Evolutionary conservation across 2,113 vertebrate species (phyloP).

Genomic region (Lathamus discolor): DNA sequence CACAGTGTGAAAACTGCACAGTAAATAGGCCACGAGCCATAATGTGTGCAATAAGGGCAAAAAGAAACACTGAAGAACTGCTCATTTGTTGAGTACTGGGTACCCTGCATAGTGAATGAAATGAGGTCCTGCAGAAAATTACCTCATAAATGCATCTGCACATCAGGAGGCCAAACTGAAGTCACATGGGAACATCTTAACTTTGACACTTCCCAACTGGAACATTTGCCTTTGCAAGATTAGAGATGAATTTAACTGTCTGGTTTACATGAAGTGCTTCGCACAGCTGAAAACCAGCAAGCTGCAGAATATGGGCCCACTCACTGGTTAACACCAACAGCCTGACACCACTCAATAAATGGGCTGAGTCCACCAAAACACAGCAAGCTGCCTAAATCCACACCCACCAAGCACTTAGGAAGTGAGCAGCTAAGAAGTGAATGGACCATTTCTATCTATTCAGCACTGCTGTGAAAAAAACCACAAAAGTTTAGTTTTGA

Average conservation of each 20-base stretch:
- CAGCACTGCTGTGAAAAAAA: not conserved
- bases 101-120: not conserved
- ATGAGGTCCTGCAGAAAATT: not conserved
- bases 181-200: not conserved
- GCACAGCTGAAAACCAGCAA: not conserved
- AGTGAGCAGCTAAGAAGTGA: not conserved
- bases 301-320: not conserved
- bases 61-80: not conserved
- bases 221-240: not conserved
- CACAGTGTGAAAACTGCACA: not conserved
- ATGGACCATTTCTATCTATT: not conserved
- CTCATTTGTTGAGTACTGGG: not conserved
- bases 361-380: not conserved
- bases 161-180: not conserved
- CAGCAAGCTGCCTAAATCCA: not conserved
- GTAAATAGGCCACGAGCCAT: not conserved
- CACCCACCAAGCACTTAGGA: not conserved
- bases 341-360: not conserved
- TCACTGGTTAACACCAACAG: not conserved
- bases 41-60: not conserved
- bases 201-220: not conserved
- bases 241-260: not conserved
- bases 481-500: slow-evolving; percentile 57
- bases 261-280: not conserved
- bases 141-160: not conserved